These are phyloP conservation scores for Cheilosia soror DNA, from an alignment of 2,888 invertebrate genomes.

Conservation along the genomic window DNA sequence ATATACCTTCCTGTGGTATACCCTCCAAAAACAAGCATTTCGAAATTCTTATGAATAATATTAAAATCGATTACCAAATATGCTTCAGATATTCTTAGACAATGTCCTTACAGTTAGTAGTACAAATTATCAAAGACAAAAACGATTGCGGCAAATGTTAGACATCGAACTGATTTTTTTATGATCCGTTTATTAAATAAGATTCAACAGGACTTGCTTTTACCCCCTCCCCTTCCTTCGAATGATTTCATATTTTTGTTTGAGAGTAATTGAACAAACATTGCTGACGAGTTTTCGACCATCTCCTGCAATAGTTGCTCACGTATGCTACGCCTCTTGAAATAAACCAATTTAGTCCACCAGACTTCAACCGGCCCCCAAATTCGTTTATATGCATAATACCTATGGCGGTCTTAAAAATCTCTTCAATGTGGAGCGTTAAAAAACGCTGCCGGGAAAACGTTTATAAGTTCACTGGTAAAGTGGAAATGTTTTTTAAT, in stretches of 20 bases:
- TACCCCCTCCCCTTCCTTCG: not conserved
- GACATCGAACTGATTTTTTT: not conserved
- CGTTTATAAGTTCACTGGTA: no score
- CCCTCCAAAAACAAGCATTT: no score
- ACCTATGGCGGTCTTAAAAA: no score
- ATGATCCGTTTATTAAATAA: not conserved
- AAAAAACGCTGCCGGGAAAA: no score
- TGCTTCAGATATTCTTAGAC: not conserved
- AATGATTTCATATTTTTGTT: not conserved
- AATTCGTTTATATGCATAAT: no score
- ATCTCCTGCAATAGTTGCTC: not conserved
- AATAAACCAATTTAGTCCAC: no score
- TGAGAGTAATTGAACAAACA: no score
- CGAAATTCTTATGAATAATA: slow-evolving; percentile 9
- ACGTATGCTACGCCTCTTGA: no score
- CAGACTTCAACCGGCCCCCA: no score
- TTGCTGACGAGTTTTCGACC: not conserved
- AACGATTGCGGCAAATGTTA: not conserved
- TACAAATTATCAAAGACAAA: not conserved
- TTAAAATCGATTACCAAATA: slow-evolving; percentile 25
- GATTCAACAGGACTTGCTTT: not conserved
- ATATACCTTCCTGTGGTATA: no score
- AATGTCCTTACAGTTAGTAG: not conserved
- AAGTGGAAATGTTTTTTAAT: no score
- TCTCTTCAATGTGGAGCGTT: no score